These are phyloP conservation scores for Albula goreensis DNA, from an alignment of 2,113 vertebrate genomes.

Conservation along the genomic window DNA sequence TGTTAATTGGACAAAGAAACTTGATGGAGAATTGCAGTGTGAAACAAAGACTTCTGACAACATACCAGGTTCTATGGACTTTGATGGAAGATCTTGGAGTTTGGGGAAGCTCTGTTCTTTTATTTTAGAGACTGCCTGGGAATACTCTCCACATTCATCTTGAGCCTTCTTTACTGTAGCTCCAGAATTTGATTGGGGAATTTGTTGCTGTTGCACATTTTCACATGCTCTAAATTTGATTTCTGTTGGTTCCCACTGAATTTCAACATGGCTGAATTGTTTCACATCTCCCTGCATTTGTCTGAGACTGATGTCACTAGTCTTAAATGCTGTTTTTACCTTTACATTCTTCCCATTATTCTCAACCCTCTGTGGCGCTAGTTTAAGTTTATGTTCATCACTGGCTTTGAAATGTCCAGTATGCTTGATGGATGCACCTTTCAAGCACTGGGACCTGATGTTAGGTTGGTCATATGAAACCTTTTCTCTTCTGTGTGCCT, in stretches of 20 bases:
- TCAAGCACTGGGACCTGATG: conserved; percentile 14
- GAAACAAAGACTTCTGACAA: conserved; percentile 79
- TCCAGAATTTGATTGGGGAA: background rate
- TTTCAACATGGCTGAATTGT: conserved; percentile 16
- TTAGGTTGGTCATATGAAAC: conserved; percentile 21
- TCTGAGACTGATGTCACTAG: background rate
- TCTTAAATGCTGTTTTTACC: background rate
- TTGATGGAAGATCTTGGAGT: conserved; percentile 66
- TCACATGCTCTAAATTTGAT: background rate
- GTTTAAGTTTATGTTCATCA: background rate
- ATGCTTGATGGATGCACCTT: conserved; percentile 29
- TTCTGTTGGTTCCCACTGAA: conserved; percentile 11
- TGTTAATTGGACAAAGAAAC: conserved; percentile 83
- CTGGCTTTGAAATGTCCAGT: background rate
- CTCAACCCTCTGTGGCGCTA: background rate
- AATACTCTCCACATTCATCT: conserved; percentile 26
- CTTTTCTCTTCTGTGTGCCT: conserved; percentile 33
- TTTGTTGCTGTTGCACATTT: conserved; percentile 1
- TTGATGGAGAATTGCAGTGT: conserved; percentile 73
- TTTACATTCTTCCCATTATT: background rate
- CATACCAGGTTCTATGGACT: conserved; percentile 64
- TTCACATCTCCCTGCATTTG: conserved; percentile 17
- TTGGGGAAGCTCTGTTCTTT: conserved; percentile 51
- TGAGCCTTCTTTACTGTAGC: background rate
- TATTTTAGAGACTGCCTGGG: background rate